Percentiles rank a stretch among this genome's conserved stretches.
Conservation (phyloP, 2,113 vertebrate species). For the Pardalotus punctatus region DNA sequence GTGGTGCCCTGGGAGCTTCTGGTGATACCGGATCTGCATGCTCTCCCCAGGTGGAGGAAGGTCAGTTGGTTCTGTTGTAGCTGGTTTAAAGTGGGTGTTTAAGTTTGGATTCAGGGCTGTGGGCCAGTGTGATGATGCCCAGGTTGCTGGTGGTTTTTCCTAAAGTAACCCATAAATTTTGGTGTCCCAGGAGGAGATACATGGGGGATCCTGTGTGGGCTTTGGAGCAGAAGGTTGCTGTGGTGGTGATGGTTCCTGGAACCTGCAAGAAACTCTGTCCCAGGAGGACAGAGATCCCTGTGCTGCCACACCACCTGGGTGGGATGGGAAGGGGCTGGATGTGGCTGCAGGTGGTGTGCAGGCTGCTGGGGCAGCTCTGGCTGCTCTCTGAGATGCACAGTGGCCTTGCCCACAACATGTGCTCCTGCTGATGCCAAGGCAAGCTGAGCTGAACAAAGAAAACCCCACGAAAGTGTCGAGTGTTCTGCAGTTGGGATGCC, state of each 20-base stretch:
- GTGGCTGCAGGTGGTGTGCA: neutral
- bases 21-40: neutral
- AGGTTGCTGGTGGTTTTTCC: neutral
- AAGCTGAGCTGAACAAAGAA: neutral
- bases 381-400: neutral
- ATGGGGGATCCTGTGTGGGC: neutral
- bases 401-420: rapidly evolving
- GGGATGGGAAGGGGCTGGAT: neutral
- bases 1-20: neutral
- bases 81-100: neutral
- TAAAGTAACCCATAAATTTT: neutral
- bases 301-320: rapidly evolving
- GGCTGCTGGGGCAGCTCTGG: neutral
- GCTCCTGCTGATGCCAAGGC: neutral
- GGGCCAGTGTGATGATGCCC: neutral
- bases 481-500: rapidly evolving
- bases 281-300: neutral
- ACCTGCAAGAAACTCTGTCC: neutral
- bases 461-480: rapidly evolving
- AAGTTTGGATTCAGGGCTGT: neutral
- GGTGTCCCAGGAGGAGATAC: neutral
- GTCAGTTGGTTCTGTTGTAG: neutral
- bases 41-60: neutral
- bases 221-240: neutral
- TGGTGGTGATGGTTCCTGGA: neutral